Base-by-base conservation (phyloP, 1,140 invertebrate species). In the Periplaneta americana region DNA sequence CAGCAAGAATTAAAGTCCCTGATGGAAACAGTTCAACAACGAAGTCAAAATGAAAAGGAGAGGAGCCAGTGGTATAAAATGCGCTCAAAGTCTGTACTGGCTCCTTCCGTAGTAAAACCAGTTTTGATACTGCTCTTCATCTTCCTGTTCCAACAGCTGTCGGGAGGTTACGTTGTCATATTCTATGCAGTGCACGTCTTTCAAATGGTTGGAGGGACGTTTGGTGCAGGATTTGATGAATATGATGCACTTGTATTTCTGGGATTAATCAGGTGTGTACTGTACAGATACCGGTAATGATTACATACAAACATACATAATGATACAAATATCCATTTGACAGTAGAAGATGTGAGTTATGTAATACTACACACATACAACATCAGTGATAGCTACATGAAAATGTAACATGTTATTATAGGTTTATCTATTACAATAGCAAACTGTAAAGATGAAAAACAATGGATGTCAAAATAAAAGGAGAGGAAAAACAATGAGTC, bases 181-280 rank as follows among this genome's bases (percentile, higher is more conserved):
- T 94, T 94, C 84, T 94, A 94, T 84, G 91, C 93, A 0, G 90
- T 92, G 4, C 89, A 91, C 4, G 88, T 92, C 79, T 93, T 92
- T 82, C 83, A 87, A 33, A 85, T 89, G 83, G 86, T 91, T 18
- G 89, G 88, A 5, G 88, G 87, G 4, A 85, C 86, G 18, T 87
- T 90, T 22, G 86, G 89, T 6, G 83, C 85, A 9, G 83, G 85
- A 33, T 85, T 89, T 9, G 85, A 89, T 82, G 88, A 89, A 79
- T 90, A 90, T 83, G 85, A 87, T 0, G 88, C 90, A 8, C 82
- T 91, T 15, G 86, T 91, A 5, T 80, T 90, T 10, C 84, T 92
- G 13, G 91, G 91, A 0, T 82, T 87, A 0, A 87, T 92, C 17
- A 80, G 91, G 57, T 91, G 92, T 83, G 48, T 89, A 0, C 88